Percentiles rank a stretch among this genome's conserved stretches.
Evolutionary conservation across 2,888 invertebrate genomes (phyloP).

Genomic region (Tachina grossa): DNA sequence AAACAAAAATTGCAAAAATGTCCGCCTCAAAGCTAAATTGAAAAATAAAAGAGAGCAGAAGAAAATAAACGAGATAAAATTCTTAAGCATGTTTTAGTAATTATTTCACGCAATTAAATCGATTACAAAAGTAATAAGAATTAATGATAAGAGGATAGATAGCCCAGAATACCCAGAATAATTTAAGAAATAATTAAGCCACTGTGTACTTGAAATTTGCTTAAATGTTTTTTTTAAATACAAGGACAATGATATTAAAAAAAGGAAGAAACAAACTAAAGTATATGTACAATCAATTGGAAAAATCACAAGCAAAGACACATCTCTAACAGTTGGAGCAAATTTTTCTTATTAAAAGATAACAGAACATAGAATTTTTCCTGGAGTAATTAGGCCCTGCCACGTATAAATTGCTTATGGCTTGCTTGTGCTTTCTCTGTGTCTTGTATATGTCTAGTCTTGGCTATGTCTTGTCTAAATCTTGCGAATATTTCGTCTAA

Average conservation of each 20-base stretch:
- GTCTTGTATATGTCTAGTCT: background rate
- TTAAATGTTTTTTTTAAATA: conserved; percentile 7
- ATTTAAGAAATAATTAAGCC: conserved; percentile 14
- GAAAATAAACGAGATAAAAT: conserved; percentile 58
- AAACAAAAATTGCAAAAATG: conserved; percentile 8
- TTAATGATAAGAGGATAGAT: background rate
- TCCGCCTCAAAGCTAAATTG: conserved; percentile 30
- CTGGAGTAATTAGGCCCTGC: background rate
- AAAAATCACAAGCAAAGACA: background rate
- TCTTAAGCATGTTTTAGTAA: conserved; percentile 62
- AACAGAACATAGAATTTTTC: background rate
- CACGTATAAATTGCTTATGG: background rate
- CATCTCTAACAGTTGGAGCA: background rate
- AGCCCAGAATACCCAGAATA: conserved; percentile 2
- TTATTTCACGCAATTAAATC: conserved; percentile 68
- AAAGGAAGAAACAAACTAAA: background rate
- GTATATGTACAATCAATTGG: background rate
- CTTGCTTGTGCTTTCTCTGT: background rate
- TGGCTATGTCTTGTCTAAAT: background rate
- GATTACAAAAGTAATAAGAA: conserved; percentile 41
- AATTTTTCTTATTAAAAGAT: too few species aligned
- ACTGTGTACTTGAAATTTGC: background rate
- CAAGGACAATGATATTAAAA: conserved; percentile 42
- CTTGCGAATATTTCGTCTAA: background rate
- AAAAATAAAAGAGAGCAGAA: background rate